Base-by-base conservation (phyloP, 2,888 invertebrate species). In the Griposia aprilina region DNA sequence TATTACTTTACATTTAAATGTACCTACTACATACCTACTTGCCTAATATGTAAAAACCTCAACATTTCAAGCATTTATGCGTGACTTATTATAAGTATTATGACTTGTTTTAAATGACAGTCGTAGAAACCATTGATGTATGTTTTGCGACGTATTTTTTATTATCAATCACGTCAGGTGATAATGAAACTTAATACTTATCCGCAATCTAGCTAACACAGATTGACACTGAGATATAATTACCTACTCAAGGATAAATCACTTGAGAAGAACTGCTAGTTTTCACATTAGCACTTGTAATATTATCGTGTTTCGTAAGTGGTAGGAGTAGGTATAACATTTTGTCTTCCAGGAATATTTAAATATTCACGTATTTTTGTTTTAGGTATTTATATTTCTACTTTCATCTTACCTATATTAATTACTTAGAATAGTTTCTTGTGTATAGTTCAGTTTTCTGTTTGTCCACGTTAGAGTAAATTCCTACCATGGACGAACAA, bases 161-260 rank as follows among this genome's bases (percentile, higher is more conserved):
- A 73, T 23, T 67, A 70, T 41, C 50, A 60, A 67, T 62, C 73
- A 73, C 72, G 73, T 74, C 60, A 50, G 36, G 11, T 26, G 57
- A 65, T 86, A 74, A 69, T 74, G 71, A 63, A 85, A 80, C 68
- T 36, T 71, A 48, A 84, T 84, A 69, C 69, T 57, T 69, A 84
- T 67, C 67, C 23, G 48, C 73, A 65, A 72, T 50, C 23, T 55
- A 50, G 10, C 50, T 66, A 73, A 57, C 73, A 36, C 30, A 68
- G n/a, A 59, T 36, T 67, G 77, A 68, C 62, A 81, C 36, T 78
- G 48, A 63, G 60, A 78, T 20, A 50, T 65, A 65, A 63, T 62
- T 48, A 41, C n/a, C n/a, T n/a, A n/a, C 26, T 57, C 67, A 83
- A 80, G 67, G 67, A 57, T 36, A 41, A 63, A 82, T 83, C 62